These are phyloP conservation scores for Sebastes taczanowskii DNA, from an alignment of 2,797 vertebrate species.

Conservation along the genomic window DNA sequence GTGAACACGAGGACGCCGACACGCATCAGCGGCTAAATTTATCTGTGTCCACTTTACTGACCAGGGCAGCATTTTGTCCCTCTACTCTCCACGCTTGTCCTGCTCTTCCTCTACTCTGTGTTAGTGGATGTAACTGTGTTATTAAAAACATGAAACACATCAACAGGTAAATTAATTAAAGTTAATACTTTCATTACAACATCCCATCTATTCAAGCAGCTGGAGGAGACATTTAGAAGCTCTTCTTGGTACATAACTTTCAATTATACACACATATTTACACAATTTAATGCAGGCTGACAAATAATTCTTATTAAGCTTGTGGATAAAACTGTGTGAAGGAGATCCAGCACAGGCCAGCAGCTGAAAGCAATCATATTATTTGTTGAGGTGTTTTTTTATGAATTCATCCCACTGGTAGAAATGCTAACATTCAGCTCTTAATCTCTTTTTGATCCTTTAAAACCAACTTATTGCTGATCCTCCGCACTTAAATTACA, in stretches of 20 bases:
- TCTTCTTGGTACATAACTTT: conserved; percentile 13
- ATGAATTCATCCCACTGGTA: conserved; percentile 28
- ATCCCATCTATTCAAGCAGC: neutral
- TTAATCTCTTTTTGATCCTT: conserved; percentile 51
- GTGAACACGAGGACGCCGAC: neutral
- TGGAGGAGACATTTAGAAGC: conserved; percentile 17
- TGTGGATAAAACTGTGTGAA: neutral
- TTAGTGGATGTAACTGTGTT: neutral
- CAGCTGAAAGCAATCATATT: conserved; percentile 24
- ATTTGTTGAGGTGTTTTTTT: neutral
- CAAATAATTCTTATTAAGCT: conserved; percentile 14
- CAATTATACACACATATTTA: conserved; percentile 49
- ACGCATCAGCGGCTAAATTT: neutral
- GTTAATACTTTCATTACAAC: neutral
- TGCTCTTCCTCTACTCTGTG: neutral
- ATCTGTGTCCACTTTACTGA: conserved; percentile 15
- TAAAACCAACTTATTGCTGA: conserved; percentile 29
- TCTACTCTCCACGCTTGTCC: neutral
- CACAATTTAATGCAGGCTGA: conserved; percentile 8
- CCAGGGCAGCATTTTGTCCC: neutral
- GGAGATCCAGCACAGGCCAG: neutral
- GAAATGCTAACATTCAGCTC: neutral
- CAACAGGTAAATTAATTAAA: neutral
- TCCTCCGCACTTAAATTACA: conserved; percentile 6
- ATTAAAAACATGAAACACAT: neutral